Evolutionary conservation across 2,113 vertebrate genomes (phyloP).

Genomic region (Xiphophorus maculatus): DNA sequence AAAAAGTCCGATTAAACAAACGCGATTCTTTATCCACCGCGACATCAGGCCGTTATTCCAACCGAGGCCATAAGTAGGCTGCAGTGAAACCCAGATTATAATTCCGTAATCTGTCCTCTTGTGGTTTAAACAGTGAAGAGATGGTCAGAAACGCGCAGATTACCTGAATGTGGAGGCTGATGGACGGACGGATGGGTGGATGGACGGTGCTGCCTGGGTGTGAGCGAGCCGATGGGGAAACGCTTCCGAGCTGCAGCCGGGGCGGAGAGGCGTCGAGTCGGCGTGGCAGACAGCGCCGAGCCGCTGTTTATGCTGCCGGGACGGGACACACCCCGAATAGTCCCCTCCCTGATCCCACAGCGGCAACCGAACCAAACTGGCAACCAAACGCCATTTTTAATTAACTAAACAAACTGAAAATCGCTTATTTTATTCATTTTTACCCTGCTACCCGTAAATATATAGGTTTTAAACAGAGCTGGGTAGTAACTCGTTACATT

Average conservation of each 20-base stretch:
- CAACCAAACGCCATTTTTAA: too few relatives aligned
- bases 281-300: slow-evolving; percentile 18
- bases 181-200: neutral
- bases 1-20: too few relatives aligned
- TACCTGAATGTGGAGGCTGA: slow-evolving; percentile 49
- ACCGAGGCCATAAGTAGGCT: neutral
- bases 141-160: neutral
- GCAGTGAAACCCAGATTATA: neutral
- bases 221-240: slow-evolving; percentile 32
- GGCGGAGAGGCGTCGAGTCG: slow-evolving; percentile 46
- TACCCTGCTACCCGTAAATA: too few relatives aligned
- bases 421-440: too few relatives aligned
- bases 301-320: slow-evolving; percentile 50
- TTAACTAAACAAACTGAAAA: too few relatives aligned
- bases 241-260: slow-evolving; percentile 35
- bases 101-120: slow-evolving; percentile 19
- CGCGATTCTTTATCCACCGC: too few relatives aligned
- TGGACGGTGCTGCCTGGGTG: slow-evolving; percentile 5
- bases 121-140: too few relatives aligned
- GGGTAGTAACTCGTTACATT: too few relatives aligned
- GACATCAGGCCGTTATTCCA: neutral
- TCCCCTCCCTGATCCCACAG: slow-evolving; percentile 1
- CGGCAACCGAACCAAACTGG: too few relatives aligned
- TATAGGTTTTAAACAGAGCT: too few relatives aligned
- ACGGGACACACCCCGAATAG: slow-evolving; percentile 66